Evolutionary conservation across 2,888 invertebrate species (phyloP).

Genomic region (Amphipoea oculea): DNA sequence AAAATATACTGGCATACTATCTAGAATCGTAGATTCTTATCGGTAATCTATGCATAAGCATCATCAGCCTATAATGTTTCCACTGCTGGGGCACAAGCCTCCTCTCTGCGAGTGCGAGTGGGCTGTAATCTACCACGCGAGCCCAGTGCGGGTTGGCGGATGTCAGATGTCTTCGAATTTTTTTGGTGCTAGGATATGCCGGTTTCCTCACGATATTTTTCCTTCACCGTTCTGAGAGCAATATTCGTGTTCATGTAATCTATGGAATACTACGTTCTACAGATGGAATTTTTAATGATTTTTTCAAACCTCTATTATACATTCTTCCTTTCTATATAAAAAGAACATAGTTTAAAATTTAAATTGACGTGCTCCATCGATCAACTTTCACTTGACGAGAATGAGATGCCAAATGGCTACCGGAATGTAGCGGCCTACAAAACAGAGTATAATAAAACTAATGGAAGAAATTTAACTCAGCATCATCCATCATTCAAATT

Average conservation of each 20-base stretch:
- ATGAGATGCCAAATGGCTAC: constrained; percentile 72
- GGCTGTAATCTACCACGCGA: neutral
- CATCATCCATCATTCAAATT: constrained; percentile 64
- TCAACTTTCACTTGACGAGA: constrained; percentile 79
- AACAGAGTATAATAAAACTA: constrained; percentile 65
- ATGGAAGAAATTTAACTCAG: constrained; percentile 66
- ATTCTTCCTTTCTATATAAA: constrained; percentile 37
- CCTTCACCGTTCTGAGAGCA: neutral
- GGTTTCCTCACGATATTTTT: neutral
- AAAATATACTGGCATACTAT: neutral
- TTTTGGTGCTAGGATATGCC: neutral
- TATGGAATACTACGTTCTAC: neutral
- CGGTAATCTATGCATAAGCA: neutral
- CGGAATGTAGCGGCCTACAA: constrained; percentile 74
- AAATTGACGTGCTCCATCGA: constrained; percentile 70
- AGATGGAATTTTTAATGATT: constrained; percentile 1
- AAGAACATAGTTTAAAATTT: constrained; percentile 59
- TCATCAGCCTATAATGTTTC: neutral
- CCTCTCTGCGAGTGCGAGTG: neutral
- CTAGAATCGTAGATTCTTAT: neutral
- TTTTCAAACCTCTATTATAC: constrained; percentile 2
- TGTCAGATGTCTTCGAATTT: neutral
- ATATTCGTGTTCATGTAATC: neutral
- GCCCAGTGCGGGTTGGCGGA: neutral
- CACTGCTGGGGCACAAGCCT: neutral